Evolutionary conservation across 1,140 invertebrate genomes (phyloP).

Genomic region (Ditylenchus dipsaci): DNA sequence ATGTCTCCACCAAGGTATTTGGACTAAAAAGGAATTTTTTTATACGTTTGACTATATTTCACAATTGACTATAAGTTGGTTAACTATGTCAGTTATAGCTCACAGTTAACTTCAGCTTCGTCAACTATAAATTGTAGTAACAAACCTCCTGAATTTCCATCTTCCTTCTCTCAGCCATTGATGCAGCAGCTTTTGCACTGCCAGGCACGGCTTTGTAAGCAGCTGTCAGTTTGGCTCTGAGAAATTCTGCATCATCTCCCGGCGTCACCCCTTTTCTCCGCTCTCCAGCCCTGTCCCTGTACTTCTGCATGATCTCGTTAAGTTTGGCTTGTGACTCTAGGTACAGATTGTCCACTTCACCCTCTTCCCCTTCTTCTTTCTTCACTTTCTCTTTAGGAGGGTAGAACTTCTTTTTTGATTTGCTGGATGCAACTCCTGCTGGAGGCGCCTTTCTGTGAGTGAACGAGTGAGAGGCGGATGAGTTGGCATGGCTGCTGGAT

Average conservation of each 20-base stretch:
- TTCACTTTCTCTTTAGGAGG: slow-evolving; percentile 27
- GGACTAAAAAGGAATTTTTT: slow-evolving; percentile 74
- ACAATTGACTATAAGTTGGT: no score
- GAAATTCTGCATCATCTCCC: slow-evolving; percentile 13
- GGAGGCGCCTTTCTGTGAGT: slow-evolving; percentile 40
- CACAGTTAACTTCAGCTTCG: no score
- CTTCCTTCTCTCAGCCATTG: slow-evolving; percentile 37
- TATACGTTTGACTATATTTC: no score
- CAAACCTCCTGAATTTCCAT: slow-evolving; percentile 27
- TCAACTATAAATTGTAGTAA: background rate
- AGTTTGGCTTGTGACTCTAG: slow-evolving; percentile 42
- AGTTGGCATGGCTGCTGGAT: background rate
- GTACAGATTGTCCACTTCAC: slow-evolving; percentile 42
- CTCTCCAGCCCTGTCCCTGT: slow-evolving; percentile 71
- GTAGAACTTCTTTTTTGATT: background rate
- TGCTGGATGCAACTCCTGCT: background rate
- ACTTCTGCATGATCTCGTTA: slow-evolving; percentile 52
- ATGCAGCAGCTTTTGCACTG: slow-evolving; percentile 12
- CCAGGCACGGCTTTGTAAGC: slow-evolving; percentile 3
- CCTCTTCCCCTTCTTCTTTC: slow-evolving; percentile 25
- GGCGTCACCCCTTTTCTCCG: slow-evolving; percentile 72
- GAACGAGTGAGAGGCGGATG: slow-evolving; percentile 27
- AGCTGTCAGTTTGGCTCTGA: slow-evolving; percentile 15
- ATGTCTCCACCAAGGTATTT: slow-evolving; percentile 99
- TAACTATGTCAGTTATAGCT: no score